Conservation (phyloP, 2,113 vertebrate species). For the Sander lucioperca region DNA sequence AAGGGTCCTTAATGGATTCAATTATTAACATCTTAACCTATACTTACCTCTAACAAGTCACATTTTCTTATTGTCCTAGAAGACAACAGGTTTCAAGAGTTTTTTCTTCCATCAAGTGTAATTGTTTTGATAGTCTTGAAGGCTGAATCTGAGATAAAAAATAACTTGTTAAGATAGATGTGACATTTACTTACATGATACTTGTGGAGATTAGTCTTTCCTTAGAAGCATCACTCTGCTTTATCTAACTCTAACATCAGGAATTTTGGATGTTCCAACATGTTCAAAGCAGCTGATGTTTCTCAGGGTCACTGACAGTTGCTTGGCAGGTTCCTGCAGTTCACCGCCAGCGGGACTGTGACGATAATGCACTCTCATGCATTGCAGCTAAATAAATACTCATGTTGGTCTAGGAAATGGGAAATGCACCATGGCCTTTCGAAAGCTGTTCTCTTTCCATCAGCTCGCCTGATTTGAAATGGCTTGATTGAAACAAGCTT, state of each 20-base stretch:
- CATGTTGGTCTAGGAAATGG: conserved; percentile 40
- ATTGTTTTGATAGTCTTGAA: conserved; percentile 1
- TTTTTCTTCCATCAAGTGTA: not conserved
- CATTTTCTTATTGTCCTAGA: not conserved
- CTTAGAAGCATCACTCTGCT: not conserved
- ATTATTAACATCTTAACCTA: too few relatives aligned
- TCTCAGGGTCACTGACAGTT: conserved; percentile 12
- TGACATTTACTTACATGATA: not conserved
- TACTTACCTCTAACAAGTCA: not conserved
- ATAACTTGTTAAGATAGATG: not conserved
- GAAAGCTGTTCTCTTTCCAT: conserved; percentile 58
- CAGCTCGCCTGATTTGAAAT: conserved; percentile 67
- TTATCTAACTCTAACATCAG: not conserved
- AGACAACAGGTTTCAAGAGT: not conserved
- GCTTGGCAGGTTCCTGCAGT: conserved; percentile 32
- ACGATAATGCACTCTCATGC: conserved; percentile 6
- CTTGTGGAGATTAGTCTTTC: not conserved
- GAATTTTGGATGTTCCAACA: not conserved
- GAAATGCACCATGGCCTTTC: conserved; percentile 38
- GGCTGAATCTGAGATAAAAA: not conserved
- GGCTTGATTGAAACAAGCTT: conserved; percentile 71
- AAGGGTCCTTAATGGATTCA: conserved; percentile 6
- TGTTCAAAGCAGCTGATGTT: conserved; percentile 1
- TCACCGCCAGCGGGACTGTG: conserved; percentile 21
- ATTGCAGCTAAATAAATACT: conserved; percentile 50